phyloP scores from a whole-genome alignment of 2,113 vertebrate genomes.

The Microcebus tavaratra region DNA sequence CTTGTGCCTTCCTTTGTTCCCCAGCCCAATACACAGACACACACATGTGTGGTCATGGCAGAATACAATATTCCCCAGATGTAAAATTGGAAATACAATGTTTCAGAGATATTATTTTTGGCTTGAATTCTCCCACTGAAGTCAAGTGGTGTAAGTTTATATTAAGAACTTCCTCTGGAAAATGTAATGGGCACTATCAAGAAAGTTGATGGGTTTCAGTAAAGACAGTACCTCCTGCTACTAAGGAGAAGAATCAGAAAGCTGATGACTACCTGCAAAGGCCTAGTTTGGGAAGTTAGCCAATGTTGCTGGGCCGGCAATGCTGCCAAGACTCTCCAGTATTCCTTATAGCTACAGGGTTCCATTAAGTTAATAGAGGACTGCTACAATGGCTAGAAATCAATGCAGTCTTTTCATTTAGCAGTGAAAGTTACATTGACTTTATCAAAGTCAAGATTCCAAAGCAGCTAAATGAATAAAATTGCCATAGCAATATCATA shows the following conservation, averaged over 20 bases:
- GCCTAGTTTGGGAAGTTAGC: neutral
- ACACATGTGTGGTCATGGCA: neutral
- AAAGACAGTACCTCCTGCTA: neutral
- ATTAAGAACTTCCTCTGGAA: neutral
- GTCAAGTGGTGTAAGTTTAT: neutral
- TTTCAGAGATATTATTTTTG: neutral
- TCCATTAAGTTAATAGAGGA: neutral
- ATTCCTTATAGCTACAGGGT: neutral
- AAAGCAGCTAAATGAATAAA: neutral
- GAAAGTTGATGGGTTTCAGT: neutral
- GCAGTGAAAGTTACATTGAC: neutral
- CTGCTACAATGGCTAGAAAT: neutral
- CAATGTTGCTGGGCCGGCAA: neutral
- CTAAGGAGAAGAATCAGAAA: neutral
- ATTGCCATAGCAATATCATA: neutral
- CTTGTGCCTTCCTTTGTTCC: neutral
- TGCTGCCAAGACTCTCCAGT: neutral
- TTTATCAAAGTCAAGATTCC: neutral
- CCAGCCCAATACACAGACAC: no score
- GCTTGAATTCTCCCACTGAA: neutral
- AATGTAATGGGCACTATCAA: neutral
- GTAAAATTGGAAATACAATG: neutral
- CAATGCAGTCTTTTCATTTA: neutral
- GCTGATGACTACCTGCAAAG: neutral
- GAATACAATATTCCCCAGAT: neutral